Base-by-base conservation (phyloP, 2,888 invertebrate species). In the Apodemia hepburni region DNA sequence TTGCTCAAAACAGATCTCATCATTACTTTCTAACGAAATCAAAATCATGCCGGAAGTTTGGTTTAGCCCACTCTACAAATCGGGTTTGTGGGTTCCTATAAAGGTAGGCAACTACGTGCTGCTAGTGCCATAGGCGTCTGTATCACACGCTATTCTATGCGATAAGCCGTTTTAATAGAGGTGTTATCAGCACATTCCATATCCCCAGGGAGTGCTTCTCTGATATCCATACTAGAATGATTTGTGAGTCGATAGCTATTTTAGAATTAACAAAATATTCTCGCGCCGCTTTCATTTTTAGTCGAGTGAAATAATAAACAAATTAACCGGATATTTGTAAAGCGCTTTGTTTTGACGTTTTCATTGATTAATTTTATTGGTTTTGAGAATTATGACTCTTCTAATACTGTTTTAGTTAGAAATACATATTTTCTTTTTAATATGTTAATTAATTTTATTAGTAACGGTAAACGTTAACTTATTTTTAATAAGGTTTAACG, bases 221-320 rank as follows among this genome's bases (percentile, higher is more conserved):
- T 68, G 66, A 70, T 69, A 68, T 49, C 71, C 69, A 69, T 69
- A 68, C 70, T 57, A 38, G 65, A 72, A 79, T 82, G 84, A 86
- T 85, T 83, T 81, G 82, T 83, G 78, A 76, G 73, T 72, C 77
- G 85, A 86, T 85, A 87, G 84, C 86, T 88, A 88, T 91, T 90
- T 60, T 84, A 73, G 74, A 81, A 81, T 79, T 78, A 82, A 79
- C 78, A 74, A 84, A 87, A 86, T 85, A 85, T 81, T 78, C 78
- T 77, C 71, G 77, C 69, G 72, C 79, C 77, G 81, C 82, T 87
- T 89, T 87, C 83, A 77, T 83, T 89, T 88, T 85, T 79, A 74
- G 69, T 75, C 73, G 75, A 74, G 77, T 80, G 77, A 73, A 79
- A 84, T 77, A 81, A 86, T 81, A 85, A 85, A 88, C 82, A 84